Conservation (phyloP, 2,888 invertebrate species). For the Rhyacophila evoluta region DNA sequence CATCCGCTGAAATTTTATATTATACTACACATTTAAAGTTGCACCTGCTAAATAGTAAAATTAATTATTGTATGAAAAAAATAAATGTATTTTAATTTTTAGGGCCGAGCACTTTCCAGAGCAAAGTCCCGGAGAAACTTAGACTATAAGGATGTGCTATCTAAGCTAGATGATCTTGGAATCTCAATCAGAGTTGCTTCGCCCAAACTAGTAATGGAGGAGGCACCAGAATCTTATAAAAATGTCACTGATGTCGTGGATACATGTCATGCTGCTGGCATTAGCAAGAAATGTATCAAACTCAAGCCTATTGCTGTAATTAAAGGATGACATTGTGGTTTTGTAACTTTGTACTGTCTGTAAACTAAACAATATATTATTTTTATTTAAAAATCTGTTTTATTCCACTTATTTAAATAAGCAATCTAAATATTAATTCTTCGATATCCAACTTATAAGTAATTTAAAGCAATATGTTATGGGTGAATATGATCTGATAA, state of each 20-base stretch:
- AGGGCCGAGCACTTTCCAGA: slow-evolving; percentile 96
- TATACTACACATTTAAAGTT: too few relatives aligned
- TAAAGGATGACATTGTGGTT: slow-evolving; percentile 80
- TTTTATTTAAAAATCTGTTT: background rate
- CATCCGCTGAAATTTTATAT: too few relatives aligned
- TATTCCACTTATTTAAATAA: too few relatives aligned
- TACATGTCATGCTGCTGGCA: slow-evolving; percentile 97
- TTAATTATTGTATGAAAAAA: too few relatives aligned
- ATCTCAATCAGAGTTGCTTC: slow-evolving; percentile 98
- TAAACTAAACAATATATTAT: background rate
- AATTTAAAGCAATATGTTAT: too few relatives aligned
- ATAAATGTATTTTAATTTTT: slow-evolving; percentile 58
- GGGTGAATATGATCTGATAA: too few relatives aligned
- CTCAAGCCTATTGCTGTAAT: slow-evolving; percentile 98
- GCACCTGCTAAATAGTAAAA: too few relatives aligned
- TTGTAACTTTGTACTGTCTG: background rate
- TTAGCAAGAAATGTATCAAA: slow-evolving; percentile 97
- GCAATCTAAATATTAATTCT: too few relatives aligned
- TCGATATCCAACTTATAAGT: too few relatives aligned
- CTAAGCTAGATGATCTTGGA: slow-evolving; percentile 84
- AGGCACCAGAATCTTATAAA: slow-evolving; percentile 99
- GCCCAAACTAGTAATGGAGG: slow-evolving; percentile 99
- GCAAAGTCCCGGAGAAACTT: slow-evolving; percentile 97
- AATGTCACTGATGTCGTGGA: slow-evolving; percentile 99
- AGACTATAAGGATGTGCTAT: slow-evolving; percentile 91